Conservation (phyloP, 2,888 invertebrate genomes). For the Drosophila gaucha region DNA sequence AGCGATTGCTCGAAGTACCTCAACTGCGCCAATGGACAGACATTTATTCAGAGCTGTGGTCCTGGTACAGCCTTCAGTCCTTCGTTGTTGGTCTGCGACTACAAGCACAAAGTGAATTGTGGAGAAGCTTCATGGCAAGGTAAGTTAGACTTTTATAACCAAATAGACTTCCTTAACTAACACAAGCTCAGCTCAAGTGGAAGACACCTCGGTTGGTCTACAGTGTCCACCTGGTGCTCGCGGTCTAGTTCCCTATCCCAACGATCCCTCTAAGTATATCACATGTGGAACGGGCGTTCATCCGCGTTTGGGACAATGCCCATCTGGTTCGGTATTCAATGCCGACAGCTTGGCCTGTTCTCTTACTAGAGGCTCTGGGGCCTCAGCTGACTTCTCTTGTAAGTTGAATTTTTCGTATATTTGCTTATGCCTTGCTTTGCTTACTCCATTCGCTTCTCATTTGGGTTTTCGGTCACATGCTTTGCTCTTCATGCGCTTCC, state of each 20-base stretch:
- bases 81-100: constrained; percentile 86
- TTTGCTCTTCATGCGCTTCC: constrained; percentile 46
- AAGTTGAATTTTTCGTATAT: constrained; percentile 42
- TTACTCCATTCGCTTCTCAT: constrained; percentile 59
- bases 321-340: constrained; percentile 87
- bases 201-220: constrained; percentile 10
- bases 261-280: constrained; percentile 87
- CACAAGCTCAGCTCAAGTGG: constrained; percentile 39
- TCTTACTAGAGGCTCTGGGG: constrained; percentile 47
- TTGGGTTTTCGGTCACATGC: constrained; percentile 23
- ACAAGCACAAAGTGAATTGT: constrained; percentile 87
- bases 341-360: constrained; percentile 86
- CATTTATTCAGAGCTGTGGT: constrained; percentile 87
- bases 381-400: constrained; percentile 44
- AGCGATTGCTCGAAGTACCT: constrained; percentile 87
- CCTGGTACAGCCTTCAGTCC: constrained; percentile 88
- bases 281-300: constrained; percentile 86
- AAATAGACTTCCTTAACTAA: constrained; percentile 42
- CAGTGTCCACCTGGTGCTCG: constrained; percentile 84
- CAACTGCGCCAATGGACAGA: constrained; percentile 87
- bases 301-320: constrained; percentile 86
- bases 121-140: constrained; percentile 46
- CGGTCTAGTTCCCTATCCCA: constrained; percentile 86
- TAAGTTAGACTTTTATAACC: constrained; percentile 37
- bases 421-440: constrained; percentile 10